A percentile compares a stretch with the other conserved stretches of the same genome.
Conservation (phyloP, 2,888 invertebrate genomes). For the Lissonota sp. region DNA sequence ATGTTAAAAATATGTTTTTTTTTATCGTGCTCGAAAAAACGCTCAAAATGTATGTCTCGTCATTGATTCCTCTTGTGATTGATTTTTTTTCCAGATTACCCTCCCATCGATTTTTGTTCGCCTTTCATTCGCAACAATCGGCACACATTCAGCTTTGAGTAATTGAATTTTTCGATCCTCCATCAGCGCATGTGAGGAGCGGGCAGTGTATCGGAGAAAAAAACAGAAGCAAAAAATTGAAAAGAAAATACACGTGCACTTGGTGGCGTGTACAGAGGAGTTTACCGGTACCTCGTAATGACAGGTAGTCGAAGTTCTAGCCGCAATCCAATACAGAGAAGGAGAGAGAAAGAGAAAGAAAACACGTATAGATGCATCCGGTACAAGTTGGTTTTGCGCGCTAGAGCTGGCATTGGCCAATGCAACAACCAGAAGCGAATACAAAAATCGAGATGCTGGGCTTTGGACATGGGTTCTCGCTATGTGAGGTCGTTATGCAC, state of each 20-base stretch:
- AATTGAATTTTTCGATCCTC: slow-evolving; percentile 39
- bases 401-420: slow-evolving; percentile 15
- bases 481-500: slow-evolving; percentile 59
- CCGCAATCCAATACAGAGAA: slow-evolving; percentile 23
- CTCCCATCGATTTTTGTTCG: too few relatives aligned
- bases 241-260: slow-evolving; percentile 36
- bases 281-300: slow-evolving; percentile 64
- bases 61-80: too few relatives aligned
- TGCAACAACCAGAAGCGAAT: slow-evolving; percentile 45
- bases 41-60: too few relatives aligned
- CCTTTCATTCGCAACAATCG: background rate
- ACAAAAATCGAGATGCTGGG: slow-evolving; percentile 60
- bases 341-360: slow-evolving; percentile 2
- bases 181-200: slow-evolving; percentile 29
- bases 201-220: slow-evolving; percentile 12
- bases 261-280: slow-evolving; percentile 54
- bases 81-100: too few relatives aligned
- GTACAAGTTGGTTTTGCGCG: slow-evolving; percentile 52
- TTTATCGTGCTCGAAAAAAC: too few relatives aligned
- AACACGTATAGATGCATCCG: slow-evolving; percentile 63
- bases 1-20: too few relatives aligned
- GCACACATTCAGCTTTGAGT: background rate
- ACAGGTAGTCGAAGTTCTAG: slow-evolving; percentile 61
- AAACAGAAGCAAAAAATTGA: slow-evolving; percentile 20
- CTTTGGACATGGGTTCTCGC: slow-evolving; percentile 55